phyloP scores from a whole-genome alignment of 2,888 invertebrate genomes.

The Stenotaenia linearis region DNA sequence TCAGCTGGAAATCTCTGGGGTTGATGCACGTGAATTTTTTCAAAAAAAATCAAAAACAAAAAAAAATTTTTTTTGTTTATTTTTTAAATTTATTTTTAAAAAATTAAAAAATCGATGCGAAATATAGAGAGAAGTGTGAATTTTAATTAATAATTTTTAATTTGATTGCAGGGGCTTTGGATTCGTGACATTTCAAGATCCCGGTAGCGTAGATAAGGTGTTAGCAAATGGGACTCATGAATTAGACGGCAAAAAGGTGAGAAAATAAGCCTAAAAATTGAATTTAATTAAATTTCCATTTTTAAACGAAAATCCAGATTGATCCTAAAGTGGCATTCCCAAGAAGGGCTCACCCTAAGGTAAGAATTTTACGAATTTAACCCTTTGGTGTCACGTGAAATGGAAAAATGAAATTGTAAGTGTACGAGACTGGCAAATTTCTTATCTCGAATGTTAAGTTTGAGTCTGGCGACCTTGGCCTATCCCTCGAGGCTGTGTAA shows the following conservation, averaged over 20 bases:
- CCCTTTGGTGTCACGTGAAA: neutral
- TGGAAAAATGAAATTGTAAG: neutral
- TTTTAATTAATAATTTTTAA: neutral
- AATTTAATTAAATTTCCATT: slow-evolving; percentile 45
- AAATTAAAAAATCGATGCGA: no score
- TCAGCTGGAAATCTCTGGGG: neutral
- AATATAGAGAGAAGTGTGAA: no score
- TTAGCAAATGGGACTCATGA: slow-evolving; percentile 97
- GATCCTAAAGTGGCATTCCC: slow-evolving; percentile 99
- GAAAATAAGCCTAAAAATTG: neutral
- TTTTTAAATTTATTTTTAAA: neutral
- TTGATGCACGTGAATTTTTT: neutral
- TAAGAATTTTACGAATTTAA: slow-evolving; percentile 53
- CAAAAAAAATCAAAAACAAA: no score
- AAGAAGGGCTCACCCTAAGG: slow-evolving; percentile 97
- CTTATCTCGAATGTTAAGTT: slow-evolving; percentile 1
- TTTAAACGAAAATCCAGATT: slow-evolving; percentile 63
- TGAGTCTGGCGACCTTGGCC: slow-evolving; percentile 31
- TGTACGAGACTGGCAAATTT: slow-evolving; percentile 29
- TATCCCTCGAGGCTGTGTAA: slow-evolving; percentile 30
- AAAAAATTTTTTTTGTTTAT: slow-evolving; percentile 5
- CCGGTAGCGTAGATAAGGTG: slow-evolving; percentile 98
- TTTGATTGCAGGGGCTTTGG: slow-evolving; percentile 82
- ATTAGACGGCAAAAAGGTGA: slow-evolving; percentile 98
- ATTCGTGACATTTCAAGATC: slow-evolving; percentile 98